Base-by-base conservation (phyloP, 2,797 vertebrate genomes). In the Ambastaia sidthimunki region DNA sequence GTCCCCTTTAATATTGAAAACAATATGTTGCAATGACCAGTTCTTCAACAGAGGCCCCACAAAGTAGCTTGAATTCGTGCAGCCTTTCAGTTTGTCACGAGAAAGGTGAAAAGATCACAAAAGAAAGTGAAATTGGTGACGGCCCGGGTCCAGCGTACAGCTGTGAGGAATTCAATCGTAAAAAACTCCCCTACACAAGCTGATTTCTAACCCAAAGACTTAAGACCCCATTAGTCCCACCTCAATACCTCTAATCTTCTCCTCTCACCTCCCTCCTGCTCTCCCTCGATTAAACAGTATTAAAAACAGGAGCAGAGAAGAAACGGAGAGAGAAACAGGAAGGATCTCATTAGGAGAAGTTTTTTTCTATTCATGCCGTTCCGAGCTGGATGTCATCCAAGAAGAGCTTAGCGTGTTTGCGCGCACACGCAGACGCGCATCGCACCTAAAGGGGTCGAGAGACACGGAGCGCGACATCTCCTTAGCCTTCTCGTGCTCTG, bases 171-270 rank as follows among this genome's bases (percentile, higher is more conserved):
- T 71, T 80, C 77, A 67, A 18, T 70, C 66, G 70, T 73, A 73
- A 66, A 73, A 79, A 79, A 37, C 69, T 65, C 23, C 34, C 19
- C 60, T 65, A 47, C 50, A 67, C 60, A 66, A 80, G 60, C 60
- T 48, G 50, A 80, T 73, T 80, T 80, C 60, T 66, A 80, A 80
- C 77, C 60, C 70, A 80, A 54, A 72, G 77, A 80, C 70, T 57
- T 80, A 80, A 73, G 77, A 80, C 69, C 77, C 77, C 70, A 80
- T 80, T 80, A 80, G 77, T 66, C 60, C 77, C 77, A 80, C 77
- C 77, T 80, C 77, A 80, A 50, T 80, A 80, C 59, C 70, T 57
- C 77, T 67, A 80, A 80, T 72, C 70, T 80, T 80, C 77, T 63
- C 12, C 48, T 63, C 60, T 65, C 60, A 44, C 70, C 60, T 72